Conservation (phyloP, 37 sponge, comb jelly and placozoan genomes). For the Lycopodina hypogea region DNA sequence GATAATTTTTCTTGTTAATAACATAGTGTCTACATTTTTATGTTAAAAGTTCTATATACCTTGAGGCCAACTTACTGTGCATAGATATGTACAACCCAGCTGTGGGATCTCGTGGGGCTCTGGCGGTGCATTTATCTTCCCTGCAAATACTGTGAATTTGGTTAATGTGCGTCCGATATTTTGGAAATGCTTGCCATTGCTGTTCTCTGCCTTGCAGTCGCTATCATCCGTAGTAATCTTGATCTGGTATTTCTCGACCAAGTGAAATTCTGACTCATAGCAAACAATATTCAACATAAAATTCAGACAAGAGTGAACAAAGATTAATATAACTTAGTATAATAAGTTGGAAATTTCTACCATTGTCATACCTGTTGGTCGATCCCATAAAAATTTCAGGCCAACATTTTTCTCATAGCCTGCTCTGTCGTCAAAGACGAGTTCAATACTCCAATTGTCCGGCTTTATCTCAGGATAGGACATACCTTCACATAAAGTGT, state of each 20-base stretch:
- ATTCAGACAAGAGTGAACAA: not conserved
- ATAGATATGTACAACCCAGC: not conserved
- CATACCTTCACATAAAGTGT: not conserved
- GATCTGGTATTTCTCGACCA: not conserved
- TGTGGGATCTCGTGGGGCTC: not conserved
- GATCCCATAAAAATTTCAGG: conserved; percentile 18
- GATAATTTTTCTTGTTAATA: no score
- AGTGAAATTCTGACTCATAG: not conserved
- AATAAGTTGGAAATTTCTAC: not conserved
- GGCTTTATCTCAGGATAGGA: not conserved
- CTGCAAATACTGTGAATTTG: not conserved
- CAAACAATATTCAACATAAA: not conserved
- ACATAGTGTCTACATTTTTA: no score
- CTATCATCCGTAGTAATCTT: not conserved
- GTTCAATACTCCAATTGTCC: not conserved
- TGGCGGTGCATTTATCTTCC: not conserved
- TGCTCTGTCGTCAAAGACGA: not conserved
- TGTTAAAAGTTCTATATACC: no score
- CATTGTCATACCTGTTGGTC: conserved; percentile 8
- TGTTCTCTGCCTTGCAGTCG: not conserved
- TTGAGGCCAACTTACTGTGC: conserved; percentile 23
- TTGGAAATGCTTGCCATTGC: not conserved
- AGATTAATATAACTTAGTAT: not conserved
- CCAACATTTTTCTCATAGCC: conserved; percentile 1
- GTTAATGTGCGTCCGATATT: not conserved